Percentiles rank a stretch among this genome's conserved stretches.
These are phyloP conservation scores for Thunnus maccoyii DNA, from an alignment of 2,113 vertebrate species.

Conservation along the genomic window DNA sequence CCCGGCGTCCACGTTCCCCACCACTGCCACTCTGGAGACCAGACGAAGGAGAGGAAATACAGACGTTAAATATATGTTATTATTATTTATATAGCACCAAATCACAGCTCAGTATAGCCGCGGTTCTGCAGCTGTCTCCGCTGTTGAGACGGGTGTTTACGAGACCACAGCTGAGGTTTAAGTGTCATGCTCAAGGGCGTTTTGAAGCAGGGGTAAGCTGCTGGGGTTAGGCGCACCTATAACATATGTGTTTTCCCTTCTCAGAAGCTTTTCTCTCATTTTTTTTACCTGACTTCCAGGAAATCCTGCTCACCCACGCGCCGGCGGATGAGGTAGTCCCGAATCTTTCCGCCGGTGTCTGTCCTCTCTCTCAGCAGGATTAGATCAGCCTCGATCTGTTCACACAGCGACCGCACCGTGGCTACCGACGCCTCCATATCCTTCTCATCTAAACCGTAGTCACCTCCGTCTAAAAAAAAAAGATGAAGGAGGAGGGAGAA, in stretches of 20 bases:
- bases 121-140: no score
- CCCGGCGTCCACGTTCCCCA: conserved; percentile 96
- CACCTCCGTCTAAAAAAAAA: conserved; percentile 89
- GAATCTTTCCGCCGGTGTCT: conserved; percentile 91
- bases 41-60: background rate
- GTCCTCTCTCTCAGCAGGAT: conserved; percentile 93
- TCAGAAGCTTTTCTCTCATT: conserved; percentile 20
- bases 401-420: conserved; percentile 93
- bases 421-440: conserved; percentile 97
- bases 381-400: conserved; percentile 94
- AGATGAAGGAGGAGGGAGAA: background rate
- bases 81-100: no score
- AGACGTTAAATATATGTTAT: no score
- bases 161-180: no score
- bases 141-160: no score
- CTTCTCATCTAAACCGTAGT: conserved; percentile 92
- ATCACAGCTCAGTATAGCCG: no score
- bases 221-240: no score
- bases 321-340: conserved; percentile 94
- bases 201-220: no score
- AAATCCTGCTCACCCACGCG: conserved; percentile 96
- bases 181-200: no score
- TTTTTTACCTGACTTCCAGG: conserved; percentile 94
- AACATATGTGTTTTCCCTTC: background rate
- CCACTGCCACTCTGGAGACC: conserved; percentile 91